Evolutionary conservation across 64 coral and sea anemone species (phyloP).

Genomic region (Cladopsammia gracilis): DNA sequence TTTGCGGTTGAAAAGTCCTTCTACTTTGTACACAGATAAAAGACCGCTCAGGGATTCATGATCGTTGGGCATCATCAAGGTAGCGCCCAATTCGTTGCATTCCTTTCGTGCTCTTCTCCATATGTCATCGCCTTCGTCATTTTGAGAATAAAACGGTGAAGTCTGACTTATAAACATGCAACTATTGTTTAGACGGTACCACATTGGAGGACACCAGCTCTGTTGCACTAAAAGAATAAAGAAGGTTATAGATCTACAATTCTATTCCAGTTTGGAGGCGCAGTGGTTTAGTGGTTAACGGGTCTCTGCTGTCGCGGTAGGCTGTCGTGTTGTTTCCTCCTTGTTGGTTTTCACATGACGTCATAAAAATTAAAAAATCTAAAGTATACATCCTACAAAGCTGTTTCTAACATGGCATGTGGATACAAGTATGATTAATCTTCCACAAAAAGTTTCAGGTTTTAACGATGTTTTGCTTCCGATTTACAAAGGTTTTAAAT

Average conservation of each 20-base stretch:
- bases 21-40: background rate
- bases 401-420: too few relatives aligned
- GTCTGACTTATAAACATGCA: background rate
- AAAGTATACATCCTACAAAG: too few relatives aligned
- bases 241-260: background rate
- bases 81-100: background rate
- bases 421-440: too few relatives aligned
- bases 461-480: too few relatives aligned
- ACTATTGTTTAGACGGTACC: background rate
- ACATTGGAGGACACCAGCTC: background rate
- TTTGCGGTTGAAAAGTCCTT: background rate
- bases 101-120: background rate
- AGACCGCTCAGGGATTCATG: background rate
- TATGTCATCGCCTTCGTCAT: background rate
- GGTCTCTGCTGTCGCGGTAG: too few relatives aligned
- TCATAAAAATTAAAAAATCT: too few relatives aligned
- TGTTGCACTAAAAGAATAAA: background rate
- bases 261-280: too few relatives aligned
- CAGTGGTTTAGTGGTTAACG: too few relatives aligned
- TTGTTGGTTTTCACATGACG: too few relatives aligned
- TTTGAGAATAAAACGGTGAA: background rate
- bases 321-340: too few relatives aligned
- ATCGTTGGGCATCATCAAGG: background rate
- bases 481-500: too few relatives aligned
- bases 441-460: too few relatives aligned